Evolutionary conservation across 2,113 vertebrate genomes (phyloP), one percentile per base, ranked within the genome.

Genomic region (Siphamia tubifer): DNA sequence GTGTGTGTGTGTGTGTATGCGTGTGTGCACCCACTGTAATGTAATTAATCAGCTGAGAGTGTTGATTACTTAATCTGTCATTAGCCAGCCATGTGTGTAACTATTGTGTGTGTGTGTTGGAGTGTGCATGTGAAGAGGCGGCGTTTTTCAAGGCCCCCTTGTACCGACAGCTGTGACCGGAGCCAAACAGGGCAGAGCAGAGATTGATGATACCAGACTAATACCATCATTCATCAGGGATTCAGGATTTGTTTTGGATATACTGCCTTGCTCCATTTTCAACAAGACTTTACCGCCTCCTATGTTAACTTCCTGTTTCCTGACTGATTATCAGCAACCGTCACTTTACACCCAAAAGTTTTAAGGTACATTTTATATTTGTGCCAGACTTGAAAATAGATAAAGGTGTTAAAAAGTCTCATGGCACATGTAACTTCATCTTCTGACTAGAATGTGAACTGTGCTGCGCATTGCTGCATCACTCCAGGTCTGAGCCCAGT

Each of bases 61-160:
- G 82, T 87, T 89, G 87, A 89, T 89, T 84, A 88, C 87, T 90
- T 86, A 87, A 89, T 88, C 84, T 79, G 81, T 86, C 87, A 88
- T 88, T 87, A 85, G 68, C 77, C 79, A 85, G 65, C 54, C 64
- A 13, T 76, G 81, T 79, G 68, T 70, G 71, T 49, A 52, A 56
- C 30, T 24, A 43, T 68, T 45, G 58, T 42, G 12, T 30, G 43
- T 16, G 16, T 23, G 32, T 63, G 36, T 38, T 27, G 47, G 72
- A 31, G 35, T 61, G 52, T 52, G 64, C 51, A 17, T 30, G 62
- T 13, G 49, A 47, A 43, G 24, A 30, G 45, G 71, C 30, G 15
- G 78, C 25, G 73, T 48, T 77, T 77, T 87, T 73, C 72, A 40
- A 58, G 64, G 60, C 66, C 54, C 48, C 28, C 74, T 64, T 64